Evolutionary conservation across 2,797 vertebrate genomes (phyloP), one percentile per base, ranked within the genome.

Genomic region (Sciurus vulgaris): DNA sequence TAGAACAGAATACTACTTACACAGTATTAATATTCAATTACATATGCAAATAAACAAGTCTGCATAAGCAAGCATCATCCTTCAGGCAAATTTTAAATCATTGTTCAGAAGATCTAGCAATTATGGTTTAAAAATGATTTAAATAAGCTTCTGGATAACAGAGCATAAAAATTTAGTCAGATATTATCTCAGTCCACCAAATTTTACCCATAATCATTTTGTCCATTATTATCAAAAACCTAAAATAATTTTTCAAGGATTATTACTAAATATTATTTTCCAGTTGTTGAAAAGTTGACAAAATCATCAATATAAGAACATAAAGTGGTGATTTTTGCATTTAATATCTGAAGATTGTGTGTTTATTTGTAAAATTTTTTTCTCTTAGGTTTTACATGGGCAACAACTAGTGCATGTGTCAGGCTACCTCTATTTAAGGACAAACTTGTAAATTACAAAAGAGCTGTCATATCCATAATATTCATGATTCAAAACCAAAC

Each of bases 1-100:
- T 70, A 93, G n/a, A 70, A 51, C 38, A 91, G 85, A 78, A 47
- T 69, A 86, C 13, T 81, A 72, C 44, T 89, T 96, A 38, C 5
- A 92, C 26, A 56, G 10, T 33, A 33, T 88, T 93, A n/a, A 90
- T 54, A 76, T 79, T 88, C 47, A 95, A 44, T 89, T 88, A 89
- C 4, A 90, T 88, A 91, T 87, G 17, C 38, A 91, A 96, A 85
- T 63, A 81, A 78, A 63, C 18, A 79, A 65, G 44, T 86, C 56
- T 79, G 26, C 15, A 78, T 86, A 94, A 54, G 44, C 35, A 72
- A 86, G 72, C 15, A 79, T 11, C 7, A 44, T 77, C 18, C 14
- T 89, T 92, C 14, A 54, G 47, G 30, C 13, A 91, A 94, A 93
- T 65, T 84, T 3, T 49, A 63, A 77, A 91, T 65, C 13, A 77